Evolutionary conservation across 2,797 vertebrate species (phyloP), one percentile per base, ranked within the genome.

Genomic region (Alauda arvensis): DNA sequence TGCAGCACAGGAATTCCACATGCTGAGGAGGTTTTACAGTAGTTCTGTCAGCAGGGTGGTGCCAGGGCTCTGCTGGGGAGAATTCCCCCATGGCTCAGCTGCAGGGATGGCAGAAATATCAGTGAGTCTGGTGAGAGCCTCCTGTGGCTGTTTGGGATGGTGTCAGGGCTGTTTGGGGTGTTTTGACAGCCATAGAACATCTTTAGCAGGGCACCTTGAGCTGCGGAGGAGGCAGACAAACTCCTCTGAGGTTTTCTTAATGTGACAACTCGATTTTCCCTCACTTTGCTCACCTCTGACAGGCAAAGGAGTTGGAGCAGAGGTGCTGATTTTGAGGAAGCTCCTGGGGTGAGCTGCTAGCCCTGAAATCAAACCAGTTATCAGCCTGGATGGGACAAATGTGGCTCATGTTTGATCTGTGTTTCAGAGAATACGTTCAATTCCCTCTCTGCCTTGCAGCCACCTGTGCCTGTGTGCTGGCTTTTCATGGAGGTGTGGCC

Each of bases 121-220:
- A 1, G 2, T 0, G 1, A 31, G n/a, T 23, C 34, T 11, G 5
- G 0, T 1, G 17, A 28, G 25, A 43, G 15, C 10, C 39, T 42
- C 23, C 62, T 1, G 0, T 2, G 51, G 53, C 18, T 49, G 33
- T 16, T 61, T 9, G 37, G 37, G 37, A 37, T 37, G 25, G 28
- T 33, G 13, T 34, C 60, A 14, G 61, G 51, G 74, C 23, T 8
- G 1, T 61, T 26, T 20, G 28, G 42, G 49, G 23, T 11, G 24
- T 65, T 65, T 49, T 34, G 25, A 7, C 69, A 67, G 45, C 16
- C 18, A 10, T 0, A 0, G 15, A 12, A 23, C 62, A 42, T 18
- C 42, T 62, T 53, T 19, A 53, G 28, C n/a, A 71, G 21, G 29
- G 18, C 26, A 33, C 40, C 23, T 59, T 29, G 39, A 56, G 29